Conservation (phyloP, 2,797 vertebrate species). For the Podargus strigoides region DNA sequence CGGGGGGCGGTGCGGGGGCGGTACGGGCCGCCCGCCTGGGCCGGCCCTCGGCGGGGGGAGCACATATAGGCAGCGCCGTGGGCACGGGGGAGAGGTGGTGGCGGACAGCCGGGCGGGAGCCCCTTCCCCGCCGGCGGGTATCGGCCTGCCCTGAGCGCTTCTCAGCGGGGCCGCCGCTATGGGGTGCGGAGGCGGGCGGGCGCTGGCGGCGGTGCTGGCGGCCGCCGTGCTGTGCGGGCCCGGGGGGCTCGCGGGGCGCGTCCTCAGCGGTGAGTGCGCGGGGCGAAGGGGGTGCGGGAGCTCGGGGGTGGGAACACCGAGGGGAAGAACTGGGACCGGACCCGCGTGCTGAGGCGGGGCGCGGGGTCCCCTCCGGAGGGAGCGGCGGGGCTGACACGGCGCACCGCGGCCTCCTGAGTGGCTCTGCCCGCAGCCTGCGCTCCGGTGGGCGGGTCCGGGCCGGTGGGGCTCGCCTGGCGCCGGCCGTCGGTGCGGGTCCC, state of each 20-base stretch:
- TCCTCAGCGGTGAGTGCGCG: slow-evolving; percentile 73
- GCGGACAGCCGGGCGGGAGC: fast-evolving
- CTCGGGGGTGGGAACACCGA: fast-evolving
- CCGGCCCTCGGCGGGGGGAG: not conserved
- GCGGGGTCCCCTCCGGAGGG: fast-evolving
- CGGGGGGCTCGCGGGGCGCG: slow-evolving; percentile 54
- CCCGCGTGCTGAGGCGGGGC: not conserved
- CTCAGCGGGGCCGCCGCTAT: not conserved
- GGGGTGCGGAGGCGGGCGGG: not conserved
- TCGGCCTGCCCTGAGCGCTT: not conserved
- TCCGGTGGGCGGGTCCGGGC: fast-evolving
- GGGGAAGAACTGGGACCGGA: fast-evolving
- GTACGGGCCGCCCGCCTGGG: not conserved
- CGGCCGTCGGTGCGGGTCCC: too few relatives aligned
- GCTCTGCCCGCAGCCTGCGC: not conserved
- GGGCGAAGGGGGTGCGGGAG: not conserved
- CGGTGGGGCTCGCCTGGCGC: too few relatives aligned
- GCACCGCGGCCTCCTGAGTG: not conserved
- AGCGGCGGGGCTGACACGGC: not conserved
- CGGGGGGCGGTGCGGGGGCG: not conserved
- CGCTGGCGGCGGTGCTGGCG: slow-evolving; percentile 10
- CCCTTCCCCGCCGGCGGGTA: not conserved
- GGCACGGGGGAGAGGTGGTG: too few relatives aligned
- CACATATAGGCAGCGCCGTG: not conserved
- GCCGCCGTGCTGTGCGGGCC: slow-evolving; percentile 50